Conservation (phyloP, 64 coral and sea anemone species). For the Platygyra sinensis region DNA sequence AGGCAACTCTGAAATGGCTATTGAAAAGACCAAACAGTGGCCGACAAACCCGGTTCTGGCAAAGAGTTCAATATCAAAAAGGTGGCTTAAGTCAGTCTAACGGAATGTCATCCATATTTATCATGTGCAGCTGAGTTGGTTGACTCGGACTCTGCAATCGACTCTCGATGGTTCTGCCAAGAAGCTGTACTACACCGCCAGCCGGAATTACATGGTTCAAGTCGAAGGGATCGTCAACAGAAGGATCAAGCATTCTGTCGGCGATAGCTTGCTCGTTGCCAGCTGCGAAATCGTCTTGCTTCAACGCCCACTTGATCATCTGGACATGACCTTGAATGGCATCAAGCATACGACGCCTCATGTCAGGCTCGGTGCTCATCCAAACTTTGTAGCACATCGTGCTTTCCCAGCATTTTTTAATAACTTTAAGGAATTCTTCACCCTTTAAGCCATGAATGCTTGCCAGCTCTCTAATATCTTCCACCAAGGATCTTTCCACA, state of each 20-base stretch:
- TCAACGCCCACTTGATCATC: conserved; percentile 14
- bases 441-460: background rate
- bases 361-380: background rate
- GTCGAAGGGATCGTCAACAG: background rate
- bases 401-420: background rate
- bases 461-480: conserved; percentile 5
- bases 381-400: background rate
- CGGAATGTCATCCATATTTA: background rate
- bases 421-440: background rate
- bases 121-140: background rate
- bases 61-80: no score
- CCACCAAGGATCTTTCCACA: conserved; percentile 2
- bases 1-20: no score
- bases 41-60: no score
- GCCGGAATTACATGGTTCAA: background rate
- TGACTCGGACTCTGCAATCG: background rate
- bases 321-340: background rate
- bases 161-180: background rate
- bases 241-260: conserved; percentile 1
- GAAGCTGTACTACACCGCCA: background rate
- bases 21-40: no score
- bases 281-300: background rate
- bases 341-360: conserved; percentile 16
- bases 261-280: conserved; percentile 6
- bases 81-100: background rate